These are phyloP conservation scores for Marmota flaviventris DNA, from an alignment of 2,113 vertebrate species.

Conservation along the genomic window DNA sequence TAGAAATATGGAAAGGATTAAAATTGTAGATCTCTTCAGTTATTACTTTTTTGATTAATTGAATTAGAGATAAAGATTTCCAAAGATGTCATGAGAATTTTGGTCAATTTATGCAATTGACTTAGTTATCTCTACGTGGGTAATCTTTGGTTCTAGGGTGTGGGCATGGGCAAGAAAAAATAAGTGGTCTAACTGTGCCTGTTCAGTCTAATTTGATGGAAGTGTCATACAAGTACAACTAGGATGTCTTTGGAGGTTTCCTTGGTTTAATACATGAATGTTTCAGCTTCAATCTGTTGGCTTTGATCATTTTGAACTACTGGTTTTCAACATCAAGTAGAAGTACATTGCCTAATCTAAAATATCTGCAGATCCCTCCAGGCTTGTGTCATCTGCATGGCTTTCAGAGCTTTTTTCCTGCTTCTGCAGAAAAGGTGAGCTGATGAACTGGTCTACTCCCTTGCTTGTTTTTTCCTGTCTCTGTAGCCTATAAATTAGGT, in stretches of 20 bases:
- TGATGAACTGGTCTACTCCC: neutral
- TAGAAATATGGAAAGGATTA: neutral
- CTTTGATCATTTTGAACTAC: neutral
- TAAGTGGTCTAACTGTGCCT: rapidly evolving
- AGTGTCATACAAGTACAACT: neutral
- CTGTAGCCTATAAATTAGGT: neutral
- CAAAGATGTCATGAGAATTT: neutral
- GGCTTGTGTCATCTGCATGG: neutral
- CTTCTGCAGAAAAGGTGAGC: neutral
- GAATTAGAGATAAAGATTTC: neutral
- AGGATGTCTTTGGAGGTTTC: neutral
- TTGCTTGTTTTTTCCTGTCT: neutral
- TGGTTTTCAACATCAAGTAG: neutral
- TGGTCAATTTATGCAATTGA: neutral
- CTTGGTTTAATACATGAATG: neutral
- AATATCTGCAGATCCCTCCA: neutral
- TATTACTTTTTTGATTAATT: neutral
- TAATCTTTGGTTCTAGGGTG: neutral
- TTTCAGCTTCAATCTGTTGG: neutral
- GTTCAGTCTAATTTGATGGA: neutral
- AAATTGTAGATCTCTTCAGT: neutral
- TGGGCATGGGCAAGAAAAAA: neutral
- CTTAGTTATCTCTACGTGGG: neutral
- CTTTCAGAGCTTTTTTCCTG: neutral
- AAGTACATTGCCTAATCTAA: neutral